phyloP scores from a whole-genome alignment of 2,797 vertebrate species.

The Simalia tracyae region DNA sequence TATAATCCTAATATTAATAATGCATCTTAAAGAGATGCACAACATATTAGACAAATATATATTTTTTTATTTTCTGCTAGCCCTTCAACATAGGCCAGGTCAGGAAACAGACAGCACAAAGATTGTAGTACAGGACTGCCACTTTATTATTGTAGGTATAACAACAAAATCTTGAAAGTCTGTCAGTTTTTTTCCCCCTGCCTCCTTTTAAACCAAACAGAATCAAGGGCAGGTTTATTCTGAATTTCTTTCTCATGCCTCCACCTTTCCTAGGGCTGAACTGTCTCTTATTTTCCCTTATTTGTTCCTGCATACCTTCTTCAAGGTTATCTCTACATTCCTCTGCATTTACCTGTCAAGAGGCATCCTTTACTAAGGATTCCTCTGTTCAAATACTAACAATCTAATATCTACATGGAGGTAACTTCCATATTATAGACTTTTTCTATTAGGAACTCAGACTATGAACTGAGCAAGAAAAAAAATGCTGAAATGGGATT shows the following conservation, averaged over 20 bases:
- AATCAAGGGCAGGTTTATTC: no score
- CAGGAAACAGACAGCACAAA: background rate
- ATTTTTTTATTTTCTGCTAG: background rate
- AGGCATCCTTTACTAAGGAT: background rate
- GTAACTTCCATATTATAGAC: background rate
- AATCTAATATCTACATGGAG: background rate
- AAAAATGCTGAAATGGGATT: background rate
- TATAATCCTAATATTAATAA: background rate
- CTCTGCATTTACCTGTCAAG: background rate
- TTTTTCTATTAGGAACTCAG: background rate
- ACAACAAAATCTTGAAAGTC: no score
- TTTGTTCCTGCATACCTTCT: background rate
- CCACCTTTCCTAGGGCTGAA: background rate
- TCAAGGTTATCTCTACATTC: background rate
- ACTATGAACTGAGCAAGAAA: background rate
- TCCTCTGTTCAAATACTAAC: background rate
- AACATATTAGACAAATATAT: background rate
- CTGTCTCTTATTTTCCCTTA: background rate
- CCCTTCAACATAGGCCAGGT: background rate
- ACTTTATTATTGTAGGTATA: no score
- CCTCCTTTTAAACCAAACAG: no score
- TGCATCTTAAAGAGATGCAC: background rate
- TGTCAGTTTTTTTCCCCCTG: no score
- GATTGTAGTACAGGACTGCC: background rate
- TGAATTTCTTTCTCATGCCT: no score